These are phyloP conservation scores for Papilio xuthus DNA, from an alignment of 1,140 invertebrate genomes.

Conservation along the genomic window DNA sequence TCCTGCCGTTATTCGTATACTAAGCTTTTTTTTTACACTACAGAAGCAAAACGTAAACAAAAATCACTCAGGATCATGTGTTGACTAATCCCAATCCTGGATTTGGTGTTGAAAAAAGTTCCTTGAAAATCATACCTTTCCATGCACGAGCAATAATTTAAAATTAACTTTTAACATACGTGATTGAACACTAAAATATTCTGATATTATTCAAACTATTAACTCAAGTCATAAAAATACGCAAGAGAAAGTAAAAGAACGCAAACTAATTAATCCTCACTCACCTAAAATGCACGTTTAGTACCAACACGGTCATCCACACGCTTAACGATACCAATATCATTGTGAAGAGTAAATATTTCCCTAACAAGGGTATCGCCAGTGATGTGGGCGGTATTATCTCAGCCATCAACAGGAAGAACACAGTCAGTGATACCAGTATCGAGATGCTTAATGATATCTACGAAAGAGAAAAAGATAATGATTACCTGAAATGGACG, in stretches of 20 bases:
- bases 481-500: conserved; percentile 95
- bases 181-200: conserved; percentile 2
- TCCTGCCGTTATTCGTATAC: neutral
- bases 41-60: conserved; percentile 9
- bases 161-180: conserved; percentile 11
- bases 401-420: conserved; percentile 98
- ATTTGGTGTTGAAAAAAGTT: neutral
- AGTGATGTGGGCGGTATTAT: conserved; percentile 99
- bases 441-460: conserved; percentile 98
- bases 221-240: conserved; percentile 29
- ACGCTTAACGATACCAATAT: conserved; percentile 98
- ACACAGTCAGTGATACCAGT: conserved; percentile 98
- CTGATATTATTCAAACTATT: neutral
- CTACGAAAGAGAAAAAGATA: conserved; percentile 79
- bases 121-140: conserved; percentile 20
- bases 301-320: conserved; percentile 97
- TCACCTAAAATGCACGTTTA: conserved; percentile 99
- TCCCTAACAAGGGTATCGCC: conserved; percentile 97
- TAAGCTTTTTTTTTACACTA: neutral
- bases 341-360: conserved; percentile 98
- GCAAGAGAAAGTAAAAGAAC: conserved; percentile 25
- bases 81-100: neutral
- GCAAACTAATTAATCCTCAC: conserved; percentile 51
- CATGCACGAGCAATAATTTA: conserved; percentile 31
- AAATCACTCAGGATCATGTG: neutral